Conservation (phyloP, 2,797 vertebrate species). For the Neosilurus mollespiculum region DNA sequence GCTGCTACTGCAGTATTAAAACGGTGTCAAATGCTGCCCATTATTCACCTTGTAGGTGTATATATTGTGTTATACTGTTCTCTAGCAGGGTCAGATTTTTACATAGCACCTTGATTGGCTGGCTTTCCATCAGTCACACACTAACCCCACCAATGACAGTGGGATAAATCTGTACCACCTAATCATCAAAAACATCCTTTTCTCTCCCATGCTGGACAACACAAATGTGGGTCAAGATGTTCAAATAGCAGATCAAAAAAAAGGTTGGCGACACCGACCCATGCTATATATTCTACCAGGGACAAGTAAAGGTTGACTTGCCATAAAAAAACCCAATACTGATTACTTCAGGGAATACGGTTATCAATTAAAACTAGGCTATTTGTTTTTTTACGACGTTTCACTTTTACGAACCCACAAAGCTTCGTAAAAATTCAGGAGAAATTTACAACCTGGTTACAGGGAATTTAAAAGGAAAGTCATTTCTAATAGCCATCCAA, state of each 20-base stretch:
- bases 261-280: no score
- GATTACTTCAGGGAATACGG: no score
- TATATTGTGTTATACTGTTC: background rate
- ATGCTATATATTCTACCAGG: no score
- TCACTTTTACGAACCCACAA: no score
- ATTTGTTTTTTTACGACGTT: no score
- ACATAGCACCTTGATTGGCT: background rate
- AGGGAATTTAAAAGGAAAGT: background rate
- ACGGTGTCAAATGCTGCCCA: background rate
- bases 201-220: no score
- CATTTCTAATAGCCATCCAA: background rate
- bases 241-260: no score
- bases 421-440: background rate
- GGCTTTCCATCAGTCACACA: background rate
- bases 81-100: background rate
- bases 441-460: background rate
- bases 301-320: no score
- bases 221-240: no score
- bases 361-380: no score
- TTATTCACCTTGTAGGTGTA: background rate
- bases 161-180: no score
- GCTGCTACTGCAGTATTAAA: background rate
- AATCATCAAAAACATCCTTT: background rate
- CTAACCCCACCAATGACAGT: background rate
- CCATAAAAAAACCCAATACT: no score